A percentile compares a stretch with the other conserved stretches of the same genome.
These are phyloP conservation scores for Sarcophilus harrisii DNA, from an alignment of 2,797 vertebrate species.

Conservation along the genomic window DNA sequence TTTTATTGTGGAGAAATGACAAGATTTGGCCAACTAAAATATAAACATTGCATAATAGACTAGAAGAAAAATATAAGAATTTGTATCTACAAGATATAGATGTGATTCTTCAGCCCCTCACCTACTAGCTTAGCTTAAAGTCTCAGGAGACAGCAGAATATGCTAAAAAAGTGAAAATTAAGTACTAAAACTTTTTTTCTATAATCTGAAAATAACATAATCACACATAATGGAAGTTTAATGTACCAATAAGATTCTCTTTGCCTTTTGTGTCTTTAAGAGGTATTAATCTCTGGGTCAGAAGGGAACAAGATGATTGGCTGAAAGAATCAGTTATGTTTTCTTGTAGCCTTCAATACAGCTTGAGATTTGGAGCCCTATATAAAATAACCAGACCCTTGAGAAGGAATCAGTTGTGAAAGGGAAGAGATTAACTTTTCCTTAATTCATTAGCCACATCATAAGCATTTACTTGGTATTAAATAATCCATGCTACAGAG, in stretches of 20 bases:
- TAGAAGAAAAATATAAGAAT: background rate
- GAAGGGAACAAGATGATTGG: background rate
- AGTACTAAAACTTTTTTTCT: background rate
- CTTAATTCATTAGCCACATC: background rate
- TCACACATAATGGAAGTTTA: background rate
- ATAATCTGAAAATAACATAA: background rate
- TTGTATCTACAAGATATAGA: background rate
- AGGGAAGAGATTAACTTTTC: background rate
- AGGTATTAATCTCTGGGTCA: background rate
- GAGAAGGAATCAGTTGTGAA: background rate
- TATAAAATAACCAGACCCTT: background rate
- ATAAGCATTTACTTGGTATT: background rate
- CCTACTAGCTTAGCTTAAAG: background rate
- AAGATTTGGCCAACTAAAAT: background rate
- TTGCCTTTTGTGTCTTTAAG: background rate
- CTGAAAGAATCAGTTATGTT: background rate
- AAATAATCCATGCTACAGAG: background rate
- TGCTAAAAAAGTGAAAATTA: background rate
- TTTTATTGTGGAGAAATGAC: background rate
- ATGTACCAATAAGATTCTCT: background rate
- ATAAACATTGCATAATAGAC: background rate
- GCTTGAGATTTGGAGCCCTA: background rate
- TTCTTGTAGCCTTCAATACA: background rate
- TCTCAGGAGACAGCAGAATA: background rate
- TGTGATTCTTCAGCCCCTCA: background rate